Percentiles rank a stretch among this genome's conserved stretches.
These are phyloP conservation scores for Peucedramus taeniatus DNA, from an alignment of 2,113 vertebrate species.

Conservation along the genomic window DNA sequence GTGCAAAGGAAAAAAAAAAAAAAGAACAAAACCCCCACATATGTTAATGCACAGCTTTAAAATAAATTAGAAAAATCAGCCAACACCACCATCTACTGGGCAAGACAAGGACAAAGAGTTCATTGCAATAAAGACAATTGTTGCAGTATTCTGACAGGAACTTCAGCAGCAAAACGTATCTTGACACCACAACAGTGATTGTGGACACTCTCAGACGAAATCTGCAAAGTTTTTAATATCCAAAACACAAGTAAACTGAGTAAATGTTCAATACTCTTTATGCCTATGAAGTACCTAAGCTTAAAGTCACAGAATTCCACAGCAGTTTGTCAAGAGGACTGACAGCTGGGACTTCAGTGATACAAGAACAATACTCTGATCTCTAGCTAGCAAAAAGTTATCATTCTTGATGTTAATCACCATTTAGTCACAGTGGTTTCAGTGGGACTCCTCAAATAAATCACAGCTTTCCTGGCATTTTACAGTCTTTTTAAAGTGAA, in stretches of 20 bases:
- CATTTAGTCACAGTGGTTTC: neutral
- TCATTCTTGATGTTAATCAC: neutral
- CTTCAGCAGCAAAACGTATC: neutral
- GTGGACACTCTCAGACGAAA: neutral
- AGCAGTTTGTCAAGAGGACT: neutral
- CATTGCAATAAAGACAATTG: neutral
- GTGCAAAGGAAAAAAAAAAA: neutral
- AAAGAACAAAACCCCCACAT: accelerated
- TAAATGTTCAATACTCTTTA: neutral
- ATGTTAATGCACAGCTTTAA: neutral
- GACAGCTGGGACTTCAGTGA: neutral
- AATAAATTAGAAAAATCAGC: conserved; percentile 63
- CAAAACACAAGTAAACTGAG: neutral
- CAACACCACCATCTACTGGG: conserved; percentile 80
- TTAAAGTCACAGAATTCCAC: neutral
- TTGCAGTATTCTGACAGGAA: neutral
- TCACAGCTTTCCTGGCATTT: neutral
- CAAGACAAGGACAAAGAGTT: conserved; percentile 60
- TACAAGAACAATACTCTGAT: neutral
- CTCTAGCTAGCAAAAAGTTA: neutral
- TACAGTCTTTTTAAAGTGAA: neutral
- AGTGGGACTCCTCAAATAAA: neutral
- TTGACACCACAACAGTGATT: neutral
- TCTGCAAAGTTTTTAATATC: neutral
- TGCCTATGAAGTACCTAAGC: neutral